Evolutionary conservation across 2,797 vertebrate species (phyloP), one percentile per base, ranked within the genome.

Genomic region (Paramormyrops hopkinsi): DNA sequence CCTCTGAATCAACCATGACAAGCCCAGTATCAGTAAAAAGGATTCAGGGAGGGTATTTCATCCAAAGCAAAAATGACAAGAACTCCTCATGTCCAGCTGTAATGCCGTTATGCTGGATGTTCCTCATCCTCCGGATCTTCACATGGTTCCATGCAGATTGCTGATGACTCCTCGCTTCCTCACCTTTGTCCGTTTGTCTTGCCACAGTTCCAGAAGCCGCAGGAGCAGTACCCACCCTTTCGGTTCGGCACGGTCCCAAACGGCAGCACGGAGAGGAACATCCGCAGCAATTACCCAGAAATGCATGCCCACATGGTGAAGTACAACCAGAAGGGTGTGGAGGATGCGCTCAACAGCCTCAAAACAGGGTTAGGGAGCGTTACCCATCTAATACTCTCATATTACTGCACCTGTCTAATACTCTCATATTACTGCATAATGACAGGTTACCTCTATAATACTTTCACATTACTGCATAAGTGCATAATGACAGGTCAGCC

Each of bases 221-320:
- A 99, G 91, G 98, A 99, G 93, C 98, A 99, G 93, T 99, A 99
- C 89, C 98, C 98, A 0, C 98, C 98, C 0, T 99, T 99, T 93
- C 97, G 98, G 92, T 99, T 99, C 1, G 98, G 98, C 90, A 99
- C 98, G 0, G 98, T 99, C 90, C 98, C 98, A 93, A 99, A 99
- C 0, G 98, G 98, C 92, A 99, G 98, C 96, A 99, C 98, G 0
- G 98, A 99, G 94, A 95, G 98, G 73, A 99, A 99, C 93, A 99
- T 99, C 92, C 96, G 98, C 91, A 99, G 97, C 90, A 99, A 99
- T 95, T 99, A 99, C 93, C 98, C 98, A 0, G 98, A 99, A 94
- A 99, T 99, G 98, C 98, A 99, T 94, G 95, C 97, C 41, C 98
- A 99, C 96, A 99, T 99, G 98, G 97, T 98, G 94, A 99, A 97